Evolutionary conservation across 1,140 invertebrate species (phyloP), one percentile per base, ranked within the genome.

Genomic region (Achroia grisella): DNA sequence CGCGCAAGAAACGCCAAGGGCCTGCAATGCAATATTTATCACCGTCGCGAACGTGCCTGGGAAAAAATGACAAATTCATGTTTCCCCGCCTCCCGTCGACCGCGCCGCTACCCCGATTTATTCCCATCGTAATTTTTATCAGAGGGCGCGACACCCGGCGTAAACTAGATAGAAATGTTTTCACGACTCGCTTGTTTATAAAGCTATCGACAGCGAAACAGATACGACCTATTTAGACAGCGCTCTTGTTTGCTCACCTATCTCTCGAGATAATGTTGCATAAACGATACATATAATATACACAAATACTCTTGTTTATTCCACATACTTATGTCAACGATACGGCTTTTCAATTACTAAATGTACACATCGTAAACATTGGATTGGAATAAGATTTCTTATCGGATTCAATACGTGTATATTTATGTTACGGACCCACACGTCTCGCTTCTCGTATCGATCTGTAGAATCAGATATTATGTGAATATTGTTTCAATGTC

Each of bases 41-140:
- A 77, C 75, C 58, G 62, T 61, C 64, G 72, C 68, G 73, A 64
- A 80, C 79, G 79, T 83, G 76, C 69, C 75, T 69, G 54, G 68
- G 77, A 80, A 83, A 80, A 82, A 81, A 83, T 83, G 77, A 81
- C 79, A 83, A 83, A 83, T 83, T 79, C 79, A 81, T 79, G 77
- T 75, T 71, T 63, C 68, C 61, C 64, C 62, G 44, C 44, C 41
- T 50, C 35, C 45, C 50, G 35, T 45, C 47, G 48, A 51, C 47
- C 46, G 35, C 60, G 36, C 62, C 55, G 51, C 54, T 8, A 45
- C 52, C 62, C 66, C 67, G 71, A 75, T 79, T 77, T 80, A 79
- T 80, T 73, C 71, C 56, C 48, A 39, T 63, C 71, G 71, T 80
- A 73, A 76, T 80, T 83, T 83, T 83, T 83, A 79, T 71, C 68